A percentile compares a stretch with the other conserved stretches of the same genome.
Evolutionary conservation across 2,797 vertebrate genomes (phyloP).

Genomic region (Lycodopsis pacificus): DNA sequence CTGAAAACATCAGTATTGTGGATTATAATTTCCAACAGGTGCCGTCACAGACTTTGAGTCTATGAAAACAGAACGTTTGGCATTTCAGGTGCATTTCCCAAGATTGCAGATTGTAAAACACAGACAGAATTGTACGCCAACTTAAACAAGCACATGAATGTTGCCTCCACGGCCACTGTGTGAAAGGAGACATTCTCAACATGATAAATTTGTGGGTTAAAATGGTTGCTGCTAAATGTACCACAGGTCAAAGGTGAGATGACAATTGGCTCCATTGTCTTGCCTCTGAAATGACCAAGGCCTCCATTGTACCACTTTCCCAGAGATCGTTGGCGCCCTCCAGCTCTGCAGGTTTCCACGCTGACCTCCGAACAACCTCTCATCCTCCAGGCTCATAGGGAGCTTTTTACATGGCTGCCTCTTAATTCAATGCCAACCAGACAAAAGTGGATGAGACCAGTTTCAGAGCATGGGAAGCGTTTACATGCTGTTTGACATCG

Average conservation of each 20-base stretch:
- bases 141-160: constrained; percentile 57
- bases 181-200: constrained; percentile 53
- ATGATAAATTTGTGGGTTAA: constrained; percentile 52
- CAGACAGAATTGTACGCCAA: constrained; percentile 9
- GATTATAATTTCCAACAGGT: constrained; percentile 23
- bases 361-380: constrained; percentile 80
- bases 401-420: constrained; percentile 65
- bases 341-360: constrained; percentile 67
- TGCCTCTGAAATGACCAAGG: constrained; percentile 56
- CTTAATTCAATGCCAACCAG: constrained; percentile 62
- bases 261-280: constrained; percentile 73
- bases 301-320: constrained; percentile 69
- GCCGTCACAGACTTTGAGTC: background rate
- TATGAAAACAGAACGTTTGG: background rate
- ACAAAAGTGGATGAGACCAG: constrained; percentile 67
- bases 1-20: background rate
- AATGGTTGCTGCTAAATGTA: constrained; percentile 56
- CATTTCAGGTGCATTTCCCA: background rate
- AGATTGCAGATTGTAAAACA: background rate
- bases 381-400: constrained; percentile 57
- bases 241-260: constrained; percentile 69
- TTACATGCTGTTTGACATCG: constrained; percentile 52
- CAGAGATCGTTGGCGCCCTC: constrained; percentile 72
- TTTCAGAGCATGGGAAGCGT: constrained; percentile 63
- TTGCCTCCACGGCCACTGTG: constrained; percentile 13